Conservation (phyloP, 2,113 vertebrate genomes). For the Anas platyrhynchos region DNA sequence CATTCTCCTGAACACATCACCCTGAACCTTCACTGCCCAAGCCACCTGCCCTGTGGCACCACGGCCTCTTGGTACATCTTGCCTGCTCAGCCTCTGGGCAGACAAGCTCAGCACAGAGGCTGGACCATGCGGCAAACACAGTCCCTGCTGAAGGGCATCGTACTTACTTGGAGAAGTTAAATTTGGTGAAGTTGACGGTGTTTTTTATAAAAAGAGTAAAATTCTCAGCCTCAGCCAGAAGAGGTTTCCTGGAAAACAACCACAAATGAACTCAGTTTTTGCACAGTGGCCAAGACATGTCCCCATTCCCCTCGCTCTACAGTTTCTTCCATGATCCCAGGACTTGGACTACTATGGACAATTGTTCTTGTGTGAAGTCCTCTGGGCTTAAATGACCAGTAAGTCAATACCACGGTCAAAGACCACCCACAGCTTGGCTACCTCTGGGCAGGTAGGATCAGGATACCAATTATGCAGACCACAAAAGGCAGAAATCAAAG, state of each 20-base stretch:
- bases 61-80: fast-evolving
- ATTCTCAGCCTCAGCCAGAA: constrained; percentile 71
- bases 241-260: constrained; percentile 69
- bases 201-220: constrained; percentile 82
- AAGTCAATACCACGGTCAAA: neutral
- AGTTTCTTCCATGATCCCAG: neutral
- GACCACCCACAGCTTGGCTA: neutral
- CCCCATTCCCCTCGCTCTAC: neutral
- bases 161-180: constrained; percentile 78
- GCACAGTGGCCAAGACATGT: fast-evolving
- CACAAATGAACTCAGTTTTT: neutral
- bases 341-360: neutral
- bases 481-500: neutral
- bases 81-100: neutral
- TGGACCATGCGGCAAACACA: neutral
- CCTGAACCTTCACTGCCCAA: neutral
- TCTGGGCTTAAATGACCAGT: neutral
- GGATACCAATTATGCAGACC: neutral
- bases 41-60: neutral
- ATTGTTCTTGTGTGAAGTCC: fast-evolving
- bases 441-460: neutral
- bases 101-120: neutral
- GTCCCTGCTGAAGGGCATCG: neutral
- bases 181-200: constrained; percentile 78
- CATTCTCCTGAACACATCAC: neutral